Evolutionary conservation across 2,888 invertebrate genomes (phyloP).

Genomic region (Xylota segnis): DNA sequence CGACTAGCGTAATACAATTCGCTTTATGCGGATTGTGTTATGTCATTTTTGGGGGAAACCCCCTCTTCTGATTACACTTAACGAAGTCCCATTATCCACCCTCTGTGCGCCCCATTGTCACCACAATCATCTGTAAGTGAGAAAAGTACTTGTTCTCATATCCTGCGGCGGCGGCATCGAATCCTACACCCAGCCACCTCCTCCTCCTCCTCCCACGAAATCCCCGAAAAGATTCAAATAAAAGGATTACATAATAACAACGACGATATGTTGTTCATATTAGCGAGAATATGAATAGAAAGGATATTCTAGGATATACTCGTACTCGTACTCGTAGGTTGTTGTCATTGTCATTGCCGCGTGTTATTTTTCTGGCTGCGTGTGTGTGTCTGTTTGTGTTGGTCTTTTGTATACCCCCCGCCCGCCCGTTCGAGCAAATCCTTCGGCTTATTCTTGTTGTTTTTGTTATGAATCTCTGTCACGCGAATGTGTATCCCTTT

Average conservation of each 20-base stretch:
- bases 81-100: slow-evolving; percentile 29
- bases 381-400: slow-evolving; percentile 25
- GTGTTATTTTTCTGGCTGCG: slow-evolving; percentile 29
- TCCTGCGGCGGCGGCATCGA: slow-evolving; percentile 37
- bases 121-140: slow-evolving; percentile 62
- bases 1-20: not conserved
- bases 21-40: slow-evolving; percentile 9
- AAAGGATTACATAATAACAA: slow-evolving; percentile 75
- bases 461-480: slow-evolving; percentile 46
- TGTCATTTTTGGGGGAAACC: slow-evolving; percentile 24
- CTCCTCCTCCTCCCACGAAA: not conserved
- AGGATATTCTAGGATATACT: slow-evolving; percentile 50
- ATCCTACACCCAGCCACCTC: slow-evolving; percentile 4
- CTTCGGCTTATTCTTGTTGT: slow-evolving; percentile 26
- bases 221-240: slow-evolving; percentile 41
- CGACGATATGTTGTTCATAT: slow-evolving; percentile 64
- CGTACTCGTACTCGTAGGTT: not conserved
- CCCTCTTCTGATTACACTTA: slow-evolving; percentile 28
- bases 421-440: not conserved
- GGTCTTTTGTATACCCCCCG: not conserved
- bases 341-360: slow-evolving; percentile 56
- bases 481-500: slow-evolving; percentile 60
- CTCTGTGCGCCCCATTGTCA: slow-evolving; percentile 42
- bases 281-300: slow-evolving; percentile 61
- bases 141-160: slow-evolving; percentile 44